Evolutionary conservation across 1,140 invertebrate species (phyloP).

Genomic region (Kradibia gibbosae): DNA sequence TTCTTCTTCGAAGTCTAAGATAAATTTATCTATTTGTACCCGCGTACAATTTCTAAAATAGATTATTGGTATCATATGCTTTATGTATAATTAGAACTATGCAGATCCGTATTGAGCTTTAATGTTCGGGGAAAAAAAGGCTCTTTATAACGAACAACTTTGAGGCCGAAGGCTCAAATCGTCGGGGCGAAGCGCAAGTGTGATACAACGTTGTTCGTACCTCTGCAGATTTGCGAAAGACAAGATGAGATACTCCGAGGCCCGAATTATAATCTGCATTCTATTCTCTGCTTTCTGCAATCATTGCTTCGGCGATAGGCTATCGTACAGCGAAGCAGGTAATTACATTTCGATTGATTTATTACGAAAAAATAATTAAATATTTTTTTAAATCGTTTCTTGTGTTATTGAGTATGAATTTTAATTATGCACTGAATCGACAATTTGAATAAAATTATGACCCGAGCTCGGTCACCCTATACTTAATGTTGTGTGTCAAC

Average conservation of each 20-base stretch:
- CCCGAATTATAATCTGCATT: constrained; percentile 7
- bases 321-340: constrained; percentile 9
- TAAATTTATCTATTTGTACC: constrained; percentile 33
- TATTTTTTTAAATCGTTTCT: too few species aligned
- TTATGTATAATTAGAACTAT: constrained; percentile 31
- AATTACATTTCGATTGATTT: background rate
- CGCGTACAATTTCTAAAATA: constrained; percentile 27
- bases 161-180: background rate
- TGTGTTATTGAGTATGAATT: too few species aligned
- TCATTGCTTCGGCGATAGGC: background rate
- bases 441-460: too few species aligned
- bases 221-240: constrained; percentile 28
- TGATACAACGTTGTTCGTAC: background rate
- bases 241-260: constrained; percentile 21
- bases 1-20: constrained; percentile 7
- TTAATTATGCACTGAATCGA: too few species aligned
- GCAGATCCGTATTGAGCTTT: background rate
- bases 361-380: too few species aligned
- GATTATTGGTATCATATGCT: background rate
- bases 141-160: background rate
- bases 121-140: background rate
- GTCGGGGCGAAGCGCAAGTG: too few species aligned
- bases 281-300: background rate
- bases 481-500: too few species aligned
- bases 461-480: too few species aligned